Conservation (phyloP, 1,140 invertebrate genomes). For the Euschistus heros region DNA sequence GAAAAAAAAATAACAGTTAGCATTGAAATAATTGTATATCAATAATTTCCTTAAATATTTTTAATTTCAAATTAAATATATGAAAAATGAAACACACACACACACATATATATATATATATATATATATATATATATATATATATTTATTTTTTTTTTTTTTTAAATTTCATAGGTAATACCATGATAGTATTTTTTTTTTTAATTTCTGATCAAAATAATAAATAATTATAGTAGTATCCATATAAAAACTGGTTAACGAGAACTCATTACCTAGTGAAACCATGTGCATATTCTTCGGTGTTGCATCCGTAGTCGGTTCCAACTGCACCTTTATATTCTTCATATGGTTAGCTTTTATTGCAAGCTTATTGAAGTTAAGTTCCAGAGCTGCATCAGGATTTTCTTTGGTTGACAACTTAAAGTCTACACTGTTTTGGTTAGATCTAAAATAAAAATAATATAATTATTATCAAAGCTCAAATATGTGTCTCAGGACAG, state of each 20-base stretch:
- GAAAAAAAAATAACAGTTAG: too few relatives aligned
- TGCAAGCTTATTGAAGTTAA: constrained; percentile 24
- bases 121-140: neutral
- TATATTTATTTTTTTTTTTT: neutral
- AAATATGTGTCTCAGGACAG: neutral
- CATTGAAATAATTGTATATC: too few relatives aligned
- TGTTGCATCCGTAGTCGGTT: constrained; percentile 14
- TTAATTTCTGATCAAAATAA: neutral
- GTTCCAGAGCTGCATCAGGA: neutral
- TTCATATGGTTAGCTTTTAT: constrained; percentile 24
- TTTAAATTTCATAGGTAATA: neutral
- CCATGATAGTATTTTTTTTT: neutral
- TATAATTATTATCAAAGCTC: neutral
- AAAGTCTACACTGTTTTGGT: constrained; percentile 22
- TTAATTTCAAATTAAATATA: too few relatives aligned
- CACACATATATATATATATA: neutral
- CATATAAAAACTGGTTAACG: neutral
- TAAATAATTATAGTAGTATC: neutral
- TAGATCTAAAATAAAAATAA: constrained; percentile 1
- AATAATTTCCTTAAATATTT: too few relatives aligned
- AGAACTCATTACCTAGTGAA: constrained; percentile 19
- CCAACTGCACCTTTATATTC: constrained; percentile 21
- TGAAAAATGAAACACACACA: neutral
- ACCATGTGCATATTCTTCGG: constrained; percentile 26
- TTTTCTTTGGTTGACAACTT: constrained; percentile 15